Evolutionary conservation across 2,797 vertebrate genomes (phyloP).

Genomic region (Platyrinchus mystaceus): DNA sequence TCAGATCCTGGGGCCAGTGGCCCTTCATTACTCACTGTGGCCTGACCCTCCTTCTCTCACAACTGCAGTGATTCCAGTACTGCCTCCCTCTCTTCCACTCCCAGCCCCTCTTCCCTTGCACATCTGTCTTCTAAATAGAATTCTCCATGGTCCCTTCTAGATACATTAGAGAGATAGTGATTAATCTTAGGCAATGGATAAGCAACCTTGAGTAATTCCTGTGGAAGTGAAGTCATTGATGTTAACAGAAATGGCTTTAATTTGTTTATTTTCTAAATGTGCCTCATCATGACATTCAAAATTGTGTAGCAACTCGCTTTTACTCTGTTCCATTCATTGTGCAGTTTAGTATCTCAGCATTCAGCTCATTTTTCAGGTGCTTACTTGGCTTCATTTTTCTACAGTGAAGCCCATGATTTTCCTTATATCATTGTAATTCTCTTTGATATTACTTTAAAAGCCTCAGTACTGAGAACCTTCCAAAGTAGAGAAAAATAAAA

Average conservation of each 20-base stretch:
- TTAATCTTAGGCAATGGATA: background rate
- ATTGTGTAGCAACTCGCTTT: background rate
- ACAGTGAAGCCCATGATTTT: background rate
- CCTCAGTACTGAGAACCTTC: background rate
- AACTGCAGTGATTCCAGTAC: background rate
- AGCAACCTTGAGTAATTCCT: background rate
- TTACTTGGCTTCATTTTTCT: conserved; percentile 12
- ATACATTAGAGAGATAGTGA: background rate
- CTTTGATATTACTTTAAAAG: background rate
- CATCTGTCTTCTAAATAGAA: background rate
- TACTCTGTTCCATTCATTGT: background rate
- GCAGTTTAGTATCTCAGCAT: background rate
- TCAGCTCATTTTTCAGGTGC: background rate
- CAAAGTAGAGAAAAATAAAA: background rate
- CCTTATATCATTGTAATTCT: background rate
- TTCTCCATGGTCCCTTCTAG: background rate
- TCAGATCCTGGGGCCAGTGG: background rate
- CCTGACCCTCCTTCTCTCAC: background rate
- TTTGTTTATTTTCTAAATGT: background rate
- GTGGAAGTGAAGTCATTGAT: background rate
- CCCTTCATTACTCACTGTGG: fast-evolving
- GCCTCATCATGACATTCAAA: background rate
- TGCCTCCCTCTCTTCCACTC: background rate
- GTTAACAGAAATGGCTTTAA: background rate
- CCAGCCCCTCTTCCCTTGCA: background rate